phyloP scores from a whole-genome alignment of 2,113 vertebrate genomes.

The Lichenostomus cassidix region DNA sequence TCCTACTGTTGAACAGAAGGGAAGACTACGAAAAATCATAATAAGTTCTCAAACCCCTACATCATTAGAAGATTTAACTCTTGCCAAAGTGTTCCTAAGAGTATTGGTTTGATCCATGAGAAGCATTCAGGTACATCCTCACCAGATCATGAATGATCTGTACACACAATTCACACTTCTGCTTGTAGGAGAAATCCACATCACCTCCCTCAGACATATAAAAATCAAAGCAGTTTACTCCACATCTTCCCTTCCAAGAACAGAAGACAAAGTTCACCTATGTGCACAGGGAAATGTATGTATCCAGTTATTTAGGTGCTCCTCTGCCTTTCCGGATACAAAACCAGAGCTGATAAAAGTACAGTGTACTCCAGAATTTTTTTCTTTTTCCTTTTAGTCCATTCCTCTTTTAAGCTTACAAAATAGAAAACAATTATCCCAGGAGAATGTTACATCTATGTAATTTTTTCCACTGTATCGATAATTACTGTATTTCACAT shows the following conservation, averaged over 20 bases:
- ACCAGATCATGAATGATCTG: neutral
- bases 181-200: neutral
- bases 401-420: neutral
- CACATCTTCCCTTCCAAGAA: neutral
- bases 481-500: conserved; percentile 65
- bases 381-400: neutral
- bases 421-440: conserved; percentile 29
- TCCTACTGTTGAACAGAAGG: neutral
- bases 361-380: neutral
- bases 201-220: neutral
- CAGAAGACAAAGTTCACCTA: neutral
- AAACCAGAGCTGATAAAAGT: neutral
- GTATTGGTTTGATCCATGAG: neutral
- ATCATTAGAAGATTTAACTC: neutral
- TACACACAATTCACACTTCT: neutral
- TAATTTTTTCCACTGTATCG: conserved; percentile 41
- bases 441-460: neutral
- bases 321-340: neutral
- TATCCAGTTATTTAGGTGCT: neutral
- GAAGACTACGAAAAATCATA: neutral
- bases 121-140: neutral
- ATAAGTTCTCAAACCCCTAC: neutral
- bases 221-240: neutral
- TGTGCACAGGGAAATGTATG: neutral
- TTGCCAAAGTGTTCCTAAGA: neutral